phyloP scores from a whole-genome alignment of 2,113 vertebrate genomes.

The Xyliphius kryptos region DNA sequence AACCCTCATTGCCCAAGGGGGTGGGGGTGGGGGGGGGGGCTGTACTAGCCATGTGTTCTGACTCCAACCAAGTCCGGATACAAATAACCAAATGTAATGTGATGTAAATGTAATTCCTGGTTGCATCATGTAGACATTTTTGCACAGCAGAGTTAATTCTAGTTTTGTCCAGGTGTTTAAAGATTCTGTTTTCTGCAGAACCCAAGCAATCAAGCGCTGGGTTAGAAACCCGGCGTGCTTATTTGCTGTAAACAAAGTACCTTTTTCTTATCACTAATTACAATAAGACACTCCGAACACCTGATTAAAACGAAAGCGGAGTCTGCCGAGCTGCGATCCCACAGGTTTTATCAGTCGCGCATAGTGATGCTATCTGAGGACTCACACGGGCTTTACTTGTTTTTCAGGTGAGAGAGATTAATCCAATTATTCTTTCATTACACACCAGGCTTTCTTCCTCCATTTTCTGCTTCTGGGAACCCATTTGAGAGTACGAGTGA shows the following conservation, averaged over 20 bases:
- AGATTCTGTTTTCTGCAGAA: no score
- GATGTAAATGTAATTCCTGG: no score
- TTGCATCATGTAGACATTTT: no score
- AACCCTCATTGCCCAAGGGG: no score
- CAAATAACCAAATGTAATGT: no score
- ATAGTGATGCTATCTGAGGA: conserved; percentile 56
- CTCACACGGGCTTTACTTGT: conserved; percentile 42
- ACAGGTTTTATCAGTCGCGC: conserved; percentile 49
- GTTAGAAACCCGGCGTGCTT: conserved; percentile 32
- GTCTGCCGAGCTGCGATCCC: conserved; percentile 48
- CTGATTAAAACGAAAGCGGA: conserved; percentile 57
- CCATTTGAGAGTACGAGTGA: conserved; percentile 32
- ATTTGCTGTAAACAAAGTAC: conserved; percentile 56
- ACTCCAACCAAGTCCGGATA: no score
- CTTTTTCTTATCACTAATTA: conserved; percentile 63
- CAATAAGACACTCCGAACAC: conserved; percentile 46
- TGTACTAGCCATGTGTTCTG: no score
- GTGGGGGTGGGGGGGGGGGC: no score
- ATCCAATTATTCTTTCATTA: conserved; percentile 58
- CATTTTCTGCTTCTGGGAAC: conserved; percentile 18
- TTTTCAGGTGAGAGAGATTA: conserved; percentile 51
- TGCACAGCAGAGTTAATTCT: no score
- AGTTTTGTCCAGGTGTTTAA: no score
- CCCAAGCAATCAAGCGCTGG: conserved; percentile 24
- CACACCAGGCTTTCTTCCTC: conserved; percentile 27